Conservation (phyloP, 1,140 invertebrate genomes). For the Steinernema khuongi region DNA sequence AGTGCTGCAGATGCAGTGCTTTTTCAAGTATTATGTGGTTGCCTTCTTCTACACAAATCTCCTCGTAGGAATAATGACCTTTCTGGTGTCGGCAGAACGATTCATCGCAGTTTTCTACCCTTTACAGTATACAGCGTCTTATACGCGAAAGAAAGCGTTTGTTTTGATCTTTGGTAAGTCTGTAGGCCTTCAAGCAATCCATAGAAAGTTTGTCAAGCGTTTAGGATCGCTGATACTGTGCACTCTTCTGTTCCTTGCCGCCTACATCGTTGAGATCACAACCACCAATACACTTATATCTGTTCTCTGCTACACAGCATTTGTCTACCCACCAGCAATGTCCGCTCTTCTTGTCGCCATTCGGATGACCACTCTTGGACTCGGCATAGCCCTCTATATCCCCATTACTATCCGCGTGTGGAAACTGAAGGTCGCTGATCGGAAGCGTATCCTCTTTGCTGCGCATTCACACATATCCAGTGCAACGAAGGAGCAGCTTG, state of each 20-base stretch:
- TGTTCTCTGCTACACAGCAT: neutral
- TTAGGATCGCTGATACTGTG: too few species aligned
- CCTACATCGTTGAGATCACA: neutral
- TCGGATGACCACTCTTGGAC: neutral
- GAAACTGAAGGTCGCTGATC: neutral
- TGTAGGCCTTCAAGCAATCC: too few species aligned
- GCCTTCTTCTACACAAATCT: neutral
- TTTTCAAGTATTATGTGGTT: slow-evolving; percentile 1
- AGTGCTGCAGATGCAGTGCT: neutral
- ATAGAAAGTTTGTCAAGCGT: too few species aligned
- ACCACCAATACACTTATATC: neutral
- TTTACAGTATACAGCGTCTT: neutral
- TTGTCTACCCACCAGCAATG: neutral
- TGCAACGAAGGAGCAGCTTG: too few species aligned
- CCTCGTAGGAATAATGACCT: neutral
- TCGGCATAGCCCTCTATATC: neutral
- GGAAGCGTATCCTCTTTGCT: neutral
- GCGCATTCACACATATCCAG: neutral
- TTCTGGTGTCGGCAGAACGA: neutral
- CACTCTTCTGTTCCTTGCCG: too few species aligned
- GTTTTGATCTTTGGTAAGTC: neutral
- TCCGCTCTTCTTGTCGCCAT: neutral
- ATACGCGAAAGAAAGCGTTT: neutral
- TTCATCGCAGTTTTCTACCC: neutral
- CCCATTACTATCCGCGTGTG: neutral